Base-by-base conservation (phyloP, 2,113 vertebrate genomes). In the Indicator indicator region DNA sequence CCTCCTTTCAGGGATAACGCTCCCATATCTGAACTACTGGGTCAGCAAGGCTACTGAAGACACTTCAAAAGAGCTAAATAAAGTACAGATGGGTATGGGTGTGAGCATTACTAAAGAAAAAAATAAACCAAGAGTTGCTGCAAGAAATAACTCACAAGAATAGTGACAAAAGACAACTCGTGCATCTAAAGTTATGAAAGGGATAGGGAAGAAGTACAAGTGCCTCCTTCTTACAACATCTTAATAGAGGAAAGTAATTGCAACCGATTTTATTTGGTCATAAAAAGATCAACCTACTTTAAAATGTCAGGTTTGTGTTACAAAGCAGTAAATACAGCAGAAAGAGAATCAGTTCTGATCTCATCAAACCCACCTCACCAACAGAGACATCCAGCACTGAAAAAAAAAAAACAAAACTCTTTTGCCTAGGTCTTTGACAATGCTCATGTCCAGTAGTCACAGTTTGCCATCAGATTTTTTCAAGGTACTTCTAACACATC, bases 131-230 rank as follows among this genome's bases (percentile, higher is more conserved):
- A 44, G 42, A 33, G 60, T 17, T 74, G 33, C 36, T 48, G 46
- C n/a, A 93, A 95, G 56, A 95, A 91, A 52, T 13, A 52, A n/a
- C 46, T 54, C 26, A 28, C 18, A 83, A n/a, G 33, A 77, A 18
- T 2, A 68, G 17, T 15, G 30, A 60, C 60, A 76, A 52, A 65
- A 87, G 46, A 73, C 19, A 94, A 80, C 7, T 63, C 32, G 16
- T 4, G 17, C 15, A 44, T 60, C 84, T 69, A 59, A 93, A 78
- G 69, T 38, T 33, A 69, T 5, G 5, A 79, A 75, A 58, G 44
- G 23, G 21, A 54, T 36, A 8, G 9, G 8, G 11, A 0, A 30
- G 76, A 73, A 67, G 9, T 5, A 0, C 1, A 36, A 48, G 7
- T 26, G 46, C 14, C 11, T 48, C 63, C 46, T 40, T 28, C 33